Evolutionary conservation across 64 coral and sea anemone genomes (phyloP), one percentile per base, ranked within the genome.

Genomic region (Platygyra sinensis): DNA sequence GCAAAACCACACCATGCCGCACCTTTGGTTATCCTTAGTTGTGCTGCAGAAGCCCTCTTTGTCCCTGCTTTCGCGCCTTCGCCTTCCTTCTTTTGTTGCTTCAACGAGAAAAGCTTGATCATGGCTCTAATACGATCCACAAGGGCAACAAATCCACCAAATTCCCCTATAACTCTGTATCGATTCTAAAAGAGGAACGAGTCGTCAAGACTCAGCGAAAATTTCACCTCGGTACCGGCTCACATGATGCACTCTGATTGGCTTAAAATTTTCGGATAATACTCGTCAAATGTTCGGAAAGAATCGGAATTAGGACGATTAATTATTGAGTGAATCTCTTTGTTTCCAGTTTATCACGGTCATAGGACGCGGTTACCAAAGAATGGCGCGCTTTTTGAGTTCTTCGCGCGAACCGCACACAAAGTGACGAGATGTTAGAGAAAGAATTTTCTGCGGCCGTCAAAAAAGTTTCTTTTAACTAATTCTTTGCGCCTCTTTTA

Each of bases 21-120:
- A 96, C 97, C 97, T 99, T 99, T 99, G 24, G 91, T 92, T 87
- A 99, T 93, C 86, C 97, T 92, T 76, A 99, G 75, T 62, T 96
- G 94, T 29, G 97, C 97, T 72, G 97, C 97, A 90, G 97, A 99
- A 89, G 97, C 97, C 79, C 97, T 89, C 84, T 99, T 99, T 29
- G 88, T 75, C 62, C 97, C 97, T 79, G 87, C 88, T 86, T 96
- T 99, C 14, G 97, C 78, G 51, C 94, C 91, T 91, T 99, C 97
- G 28, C 97, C 97, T 86, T 99, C 97, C 80, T 99, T 99, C 75
- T 99, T 99, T 63, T 99, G 97, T 89, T 99, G 93, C 72, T 99
- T 99, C 38, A 99, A 89, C 19, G 90, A 91, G 88, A 99, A 99
- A 91, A 99, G 89, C 77, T 96, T 99, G 84, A 99, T 99, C 97